phyloP scores from a whole-genome alignment of 2,888 invertebrate species.

The Agrotis puta region DNA sequence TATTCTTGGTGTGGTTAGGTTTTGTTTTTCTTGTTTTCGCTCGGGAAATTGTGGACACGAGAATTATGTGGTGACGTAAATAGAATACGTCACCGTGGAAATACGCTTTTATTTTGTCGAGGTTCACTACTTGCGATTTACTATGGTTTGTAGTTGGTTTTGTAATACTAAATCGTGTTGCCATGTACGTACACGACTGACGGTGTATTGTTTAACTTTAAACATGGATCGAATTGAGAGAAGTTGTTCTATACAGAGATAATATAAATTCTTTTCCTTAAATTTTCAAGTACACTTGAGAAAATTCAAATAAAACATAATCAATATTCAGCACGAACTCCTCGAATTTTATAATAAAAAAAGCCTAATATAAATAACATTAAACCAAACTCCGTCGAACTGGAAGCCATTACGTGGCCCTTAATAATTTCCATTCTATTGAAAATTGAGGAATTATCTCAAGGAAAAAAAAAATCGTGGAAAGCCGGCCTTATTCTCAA shows the following conservation, averaged over 20 bases:
- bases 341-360: constrained; percentile 21
- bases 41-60: constrained; percentile 56
- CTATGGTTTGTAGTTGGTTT: constrained; percentile 19
- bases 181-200: neutral
- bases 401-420: constrained; percentile 49
- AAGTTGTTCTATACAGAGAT: neutral
- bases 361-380: constrained; percentile 42
- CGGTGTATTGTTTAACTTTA: neutral
- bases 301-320: constrained; percentile 6
- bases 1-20: constrained; percentile 65
- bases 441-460: constrained; percentile 55
- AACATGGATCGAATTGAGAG: neutral
- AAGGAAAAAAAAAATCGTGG: constrained; percentile 40
- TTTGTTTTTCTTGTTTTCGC: constrained; percentile 64
- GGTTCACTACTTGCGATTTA: constrained; percentile 20
- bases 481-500: constrained; percentile 38
- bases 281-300: too few species aligned
- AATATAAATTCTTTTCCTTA: neutral
- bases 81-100: constrained; percentile 48
- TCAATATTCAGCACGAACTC: constrained; percentile 30
- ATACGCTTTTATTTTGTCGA: constrained; percentile 18
- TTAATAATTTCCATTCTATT: constrained; percentile 61
- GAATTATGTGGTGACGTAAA: constrained; percentile 59
- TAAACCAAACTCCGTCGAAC: constrained; percentile 34
- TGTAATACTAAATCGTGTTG: constrained; percentile 16